A percentile compares a stretch with the other conserved stretches of the same genome.
phyloP scores from a whole-genome alignment of 2,113 vertebrate species.

The Eclectus roratus region DNA sequence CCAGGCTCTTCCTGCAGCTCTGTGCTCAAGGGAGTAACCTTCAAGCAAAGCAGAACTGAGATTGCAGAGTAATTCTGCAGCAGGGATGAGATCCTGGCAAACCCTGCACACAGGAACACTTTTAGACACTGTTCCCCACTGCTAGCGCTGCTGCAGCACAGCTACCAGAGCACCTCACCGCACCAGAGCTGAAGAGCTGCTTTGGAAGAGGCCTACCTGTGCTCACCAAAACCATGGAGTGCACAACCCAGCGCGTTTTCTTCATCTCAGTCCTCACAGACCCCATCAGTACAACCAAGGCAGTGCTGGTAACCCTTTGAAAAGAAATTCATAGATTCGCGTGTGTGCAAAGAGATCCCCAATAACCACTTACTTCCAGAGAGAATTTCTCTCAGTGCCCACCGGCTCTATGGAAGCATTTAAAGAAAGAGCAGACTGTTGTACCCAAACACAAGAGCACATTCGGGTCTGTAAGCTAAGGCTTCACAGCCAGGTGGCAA shows the following conservation, averaged over 20 bases:
- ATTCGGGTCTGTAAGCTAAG: not conserved
- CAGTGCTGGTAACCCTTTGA: not conserved
- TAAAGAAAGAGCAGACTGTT: not conserved
- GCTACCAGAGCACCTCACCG: not conserved
- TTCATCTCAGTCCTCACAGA: not conserved
- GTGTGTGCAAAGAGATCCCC: not conserved
- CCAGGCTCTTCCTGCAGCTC: not conserved
- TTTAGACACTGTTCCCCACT: rapidly evolving
- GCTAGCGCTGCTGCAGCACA: not conserved
- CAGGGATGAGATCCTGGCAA: not conserved
- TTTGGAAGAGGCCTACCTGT: not conserved
- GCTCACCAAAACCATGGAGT: not conserved
- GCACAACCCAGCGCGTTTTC: not conserved
- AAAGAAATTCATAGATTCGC: not conserved
- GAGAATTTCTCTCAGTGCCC: not conserved
- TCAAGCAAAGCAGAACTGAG: not conserved
- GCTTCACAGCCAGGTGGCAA: not conserved
- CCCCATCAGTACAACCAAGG: not conserved
- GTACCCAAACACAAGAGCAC: not conserved
- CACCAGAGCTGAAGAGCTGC: not conserved
- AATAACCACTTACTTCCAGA: not conserved
- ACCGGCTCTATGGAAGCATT: not conserved
- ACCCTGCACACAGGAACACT: rapidly evolving
- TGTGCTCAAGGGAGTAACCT: not conserved
- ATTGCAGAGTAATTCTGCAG: not conserved